These are phyloP conservation scores for Chelonus insularis DNA, from an alignment of 1,140 invertebrate species.

Conservation along the genomic window DNA sequence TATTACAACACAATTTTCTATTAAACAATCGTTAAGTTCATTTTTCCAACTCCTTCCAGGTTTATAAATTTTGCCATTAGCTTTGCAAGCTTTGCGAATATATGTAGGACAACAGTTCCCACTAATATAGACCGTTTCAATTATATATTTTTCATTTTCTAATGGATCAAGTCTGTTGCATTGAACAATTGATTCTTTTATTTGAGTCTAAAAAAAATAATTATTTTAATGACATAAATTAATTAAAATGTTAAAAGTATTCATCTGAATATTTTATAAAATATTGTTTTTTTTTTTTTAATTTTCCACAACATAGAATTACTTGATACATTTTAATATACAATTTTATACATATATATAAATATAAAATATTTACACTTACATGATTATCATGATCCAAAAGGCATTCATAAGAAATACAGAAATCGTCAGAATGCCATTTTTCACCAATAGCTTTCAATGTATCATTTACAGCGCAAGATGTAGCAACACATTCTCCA, in stretches of 20 bases:
- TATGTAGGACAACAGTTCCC: slow-evolving; percentile 64
- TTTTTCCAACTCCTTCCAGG: slow-evolving; percentile 65
- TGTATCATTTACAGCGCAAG: slow-evolving; percentile 64
- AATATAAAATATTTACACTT: slow-evolving; percentile 35
- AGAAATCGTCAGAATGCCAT: slow-evolving; percentile 66
- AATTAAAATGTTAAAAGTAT: slow-evolving; percentile 26
- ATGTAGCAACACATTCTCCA: slow-evolving; percentile 65
- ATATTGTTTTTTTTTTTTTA: not conserved
- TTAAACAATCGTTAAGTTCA: slow-evolving; percentile 63
- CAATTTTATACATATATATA: not conserved
- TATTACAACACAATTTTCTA: slow-evolving; percentile 62
- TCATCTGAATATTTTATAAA: slow-evolving; percentile 5
- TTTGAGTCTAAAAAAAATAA: slow-evolving; percentile 59
- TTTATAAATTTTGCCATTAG: slow-evolving; percentile 59
- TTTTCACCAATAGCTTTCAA: slow-evolving; percentile 58
- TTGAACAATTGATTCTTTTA: slow-evolving; percentile 51
- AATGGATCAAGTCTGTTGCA: slow-evolving; percentile 52
- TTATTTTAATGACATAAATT: too few relatives aligned
- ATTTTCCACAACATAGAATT: too few relatives aligned
- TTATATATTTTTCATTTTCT: slow-evolving; percentile 57
- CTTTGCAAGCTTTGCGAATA: slow-evolving; percentile 62
- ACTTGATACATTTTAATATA: not conserved
- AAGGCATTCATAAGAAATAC: slow-evolving; percentile 65
- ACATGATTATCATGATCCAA: slow-evolving; percentile 61
- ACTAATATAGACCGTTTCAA: slow-evolving; percentile 53